phyloP scores from a whole-genome alignment of 2,888 invertebrate genomes.

The Isoperla grammatica region DNA sequence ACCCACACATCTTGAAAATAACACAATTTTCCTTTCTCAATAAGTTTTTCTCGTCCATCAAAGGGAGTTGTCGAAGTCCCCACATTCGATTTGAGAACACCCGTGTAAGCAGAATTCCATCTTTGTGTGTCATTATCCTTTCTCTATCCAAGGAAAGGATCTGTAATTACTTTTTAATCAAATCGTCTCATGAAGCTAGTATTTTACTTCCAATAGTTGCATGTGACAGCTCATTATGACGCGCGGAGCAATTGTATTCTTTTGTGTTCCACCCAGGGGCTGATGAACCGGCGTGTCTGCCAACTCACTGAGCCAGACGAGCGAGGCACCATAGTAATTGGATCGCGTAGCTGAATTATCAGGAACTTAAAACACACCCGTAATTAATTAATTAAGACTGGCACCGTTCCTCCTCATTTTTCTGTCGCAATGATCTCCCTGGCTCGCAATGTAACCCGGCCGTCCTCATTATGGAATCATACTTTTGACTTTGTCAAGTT shows the following conservation, averaged over 20 bases:
- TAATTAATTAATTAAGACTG: slow-evolving; percentile 8
- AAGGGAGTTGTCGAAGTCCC: background rate
- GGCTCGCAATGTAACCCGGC: background rate
- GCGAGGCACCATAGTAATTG: slow-evolving; percentile 6
- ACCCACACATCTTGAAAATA: slow-evolving; percentile 15
- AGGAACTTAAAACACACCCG: background rate
- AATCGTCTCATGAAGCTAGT: slow-evolving; percentile 4
- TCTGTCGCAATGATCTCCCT: background rate
- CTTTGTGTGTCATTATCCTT: background rate
- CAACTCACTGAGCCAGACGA: background rate
- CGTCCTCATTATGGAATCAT: background rate
- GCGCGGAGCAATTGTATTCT: no score
- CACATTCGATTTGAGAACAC: background rate
- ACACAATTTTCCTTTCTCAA: slow-evolving; percentile 15
- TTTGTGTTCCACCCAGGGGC: no score
- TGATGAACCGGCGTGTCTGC: background rate
- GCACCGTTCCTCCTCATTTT: background rate
- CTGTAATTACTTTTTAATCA: slow-evolving; percentile 13
- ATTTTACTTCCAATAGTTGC: background rate
- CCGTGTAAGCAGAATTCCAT: background rate
- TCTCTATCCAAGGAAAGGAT: background rate
- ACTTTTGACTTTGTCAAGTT: slow-evolving; percentile 7
- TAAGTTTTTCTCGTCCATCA: slow-evolving; percentile 13
- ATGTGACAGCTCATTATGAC: background rate
- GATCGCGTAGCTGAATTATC: background rate